Evolutionary conservation across 1,140 invertebrate genomes (phyloP), one percentile per base, ranked within the genome.

Genomic region (Papilio polyxenes): DNA sequence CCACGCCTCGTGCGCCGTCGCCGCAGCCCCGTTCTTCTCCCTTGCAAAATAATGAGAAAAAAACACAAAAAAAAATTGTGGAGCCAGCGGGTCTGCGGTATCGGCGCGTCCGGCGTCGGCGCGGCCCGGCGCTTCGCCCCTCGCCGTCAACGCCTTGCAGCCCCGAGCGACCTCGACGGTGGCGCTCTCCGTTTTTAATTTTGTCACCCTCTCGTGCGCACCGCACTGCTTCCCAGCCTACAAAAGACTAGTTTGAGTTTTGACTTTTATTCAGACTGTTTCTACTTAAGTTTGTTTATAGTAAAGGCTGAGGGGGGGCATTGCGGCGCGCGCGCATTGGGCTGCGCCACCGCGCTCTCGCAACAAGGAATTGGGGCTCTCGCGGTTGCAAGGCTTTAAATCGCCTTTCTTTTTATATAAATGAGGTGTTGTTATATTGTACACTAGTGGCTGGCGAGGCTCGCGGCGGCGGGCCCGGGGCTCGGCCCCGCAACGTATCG

Each of bases 321-420:
- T 5, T 48, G 79, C 20, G 80, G 31, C 82, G 83, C 81, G 80
- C 65, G 81, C 83, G 81, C 81, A 79, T 72, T 49, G 83, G 69
- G 51, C 83, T 56, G 75, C 79, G 75, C 81, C 81, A 44, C 80
- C 81, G 82, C 51, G 59, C 79, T 82, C 77, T 84, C 84, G 85
- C 80, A 82, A 83, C 77, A 82, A 81, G 82, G 81, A 72, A 48
- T 75, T 75, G 83, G 81, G 82, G 84, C 83, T 85, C 80, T 85
- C 80, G 86, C 81, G 75, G 87, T 81, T 86, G 87, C 87, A 83
- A 86, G 86, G 88, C 83, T 76, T 82, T 78, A 37, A 88, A 88
- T 92, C 91, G 90, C 91, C 91, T 92, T 92, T 92, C 87, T 92
- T 92, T 92, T 89, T 80, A 78, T 80, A 87, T 87, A 89, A 91